Evolutionary conservation across 2,888 invertebrate species (phyloP).

Genomic region (Taphrorychus bicolor): DNA sequence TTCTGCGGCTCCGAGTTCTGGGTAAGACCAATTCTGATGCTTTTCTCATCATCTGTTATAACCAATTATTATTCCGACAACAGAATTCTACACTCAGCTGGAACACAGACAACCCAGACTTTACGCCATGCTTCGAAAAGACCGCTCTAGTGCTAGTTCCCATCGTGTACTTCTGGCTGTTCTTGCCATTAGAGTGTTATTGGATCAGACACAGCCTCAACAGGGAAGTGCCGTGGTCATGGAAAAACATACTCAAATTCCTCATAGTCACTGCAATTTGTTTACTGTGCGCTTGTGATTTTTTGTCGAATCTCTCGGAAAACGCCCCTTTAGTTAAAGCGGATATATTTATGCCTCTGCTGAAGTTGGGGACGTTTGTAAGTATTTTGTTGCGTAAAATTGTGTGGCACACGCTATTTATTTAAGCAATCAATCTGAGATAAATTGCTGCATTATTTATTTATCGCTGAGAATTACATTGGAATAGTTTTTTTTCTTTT

Average conservation of each 20-base stretch:
- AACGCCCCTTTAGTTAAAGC: constrained; percentile 60
- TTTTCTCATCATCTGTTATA: background rate
- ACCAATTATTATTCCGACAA: constrained; percentile 48
- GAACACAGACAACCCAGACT: constrained; percentile 75
- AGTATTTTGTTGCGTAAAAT: constrained; percentile 60
- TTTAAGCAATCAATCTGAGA: background rate
- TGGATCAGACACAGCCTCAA: constrained; percentile 75
- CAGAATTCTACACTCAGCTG: constrained; percentile 79
- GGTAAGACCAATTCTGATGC: background rate
- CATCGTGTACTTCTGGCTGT: constrained; percentile 79
- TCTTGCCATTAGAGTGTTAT: constrained; percentile 72
- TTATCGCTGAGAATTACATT: background rate
- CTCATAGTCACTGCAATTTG: constrained; percentile 67
- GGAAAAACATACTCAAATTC: constrained; percentile 71
- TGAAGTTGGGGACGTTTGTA: constrained; percentile 82
- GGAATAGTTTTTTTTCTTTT: no score
- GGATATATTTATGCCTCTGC: constrained; percentile 77
- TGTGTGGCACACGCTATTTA: background rate
- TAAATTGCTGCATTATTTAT: background rate
- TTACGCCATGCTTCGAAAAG: constrained; percentile 88
- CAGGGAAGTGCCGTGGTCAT: constrained; percentile 75
- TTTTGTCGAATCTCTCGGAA: constrained; percentile 45
- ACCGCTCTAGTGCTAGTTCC: constrained; percentile 87
- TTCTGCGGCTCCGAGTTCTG: constrained; percentile 1
- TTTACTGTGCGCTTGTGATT: constrained; percentile 68